A percentile compares a stretch with the other conserved stretches of the same genome.
Evolutionary conservation across 2,113 vertebrate genomes (phyloP).

Genomic region (Fukomys damarensis): DNA sequence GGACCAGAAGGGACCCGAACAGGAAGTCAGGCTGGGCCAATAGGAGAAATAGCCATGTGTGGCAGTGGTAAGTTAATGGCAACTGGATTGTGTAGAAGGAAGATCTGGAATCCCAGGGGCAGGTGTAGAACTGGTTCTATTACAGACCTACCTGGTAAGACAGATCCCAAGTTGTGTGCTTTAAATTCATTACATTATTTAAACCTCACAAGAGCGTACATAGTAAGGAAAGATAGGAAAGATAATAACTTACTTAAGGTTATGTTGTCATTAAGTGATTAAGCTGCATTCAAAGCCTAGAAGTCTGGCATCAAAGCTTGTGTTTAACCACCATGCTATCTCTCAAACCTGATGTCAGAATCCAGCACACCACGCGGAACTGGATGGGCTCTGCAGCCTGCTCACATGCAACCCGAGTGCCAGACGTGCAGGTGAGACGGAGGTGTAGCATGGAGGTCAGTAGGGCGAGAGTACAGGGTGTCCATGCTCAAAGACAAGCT

Average conservation of each 20-base stretch:
- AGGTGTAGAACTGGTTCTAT: not conserved
- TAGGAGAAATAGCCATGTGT: not conserved
- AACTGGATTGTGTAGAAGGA: not conserved
- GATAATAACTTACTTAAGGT: not conserved
- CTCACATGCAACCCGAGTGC: not conserved
- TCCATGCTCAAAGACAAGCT: not conserved
- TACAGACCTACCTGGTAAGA: not conserved
- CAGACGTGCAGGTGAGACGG: not conserved
- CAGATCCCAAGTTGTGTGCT: not conserved
- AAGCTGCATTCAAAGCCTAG: not conserved
- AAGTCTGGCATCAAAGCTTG: not conserved
- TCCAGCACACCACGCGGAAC: not conserved
- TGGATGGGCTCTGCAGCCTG: not conserved
- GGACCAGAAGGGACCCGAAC: not conserved
- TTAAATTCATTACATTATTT: conserved; percentile 19
- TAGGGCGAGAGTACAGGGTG: not conserved
- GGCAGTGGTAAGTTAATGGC: not conserved
- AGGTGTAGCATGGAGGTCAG: not conserved
- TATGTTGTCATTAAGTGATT: not conserved
- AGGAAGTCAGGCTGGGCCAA: not conserved
- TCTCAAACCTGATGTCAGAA: not conserved
- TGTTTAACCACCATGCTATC: not conserved
- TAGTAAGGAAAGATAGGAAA: not conserved
- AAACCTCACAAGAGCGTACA: not conserved
- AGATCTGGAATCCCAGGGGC: not conserved